These are phyloP conservation scores for Drosophila nikananu DNA, from an alignment of 1,140 invertebrate species.

Conservation along the genomic window DNA sequence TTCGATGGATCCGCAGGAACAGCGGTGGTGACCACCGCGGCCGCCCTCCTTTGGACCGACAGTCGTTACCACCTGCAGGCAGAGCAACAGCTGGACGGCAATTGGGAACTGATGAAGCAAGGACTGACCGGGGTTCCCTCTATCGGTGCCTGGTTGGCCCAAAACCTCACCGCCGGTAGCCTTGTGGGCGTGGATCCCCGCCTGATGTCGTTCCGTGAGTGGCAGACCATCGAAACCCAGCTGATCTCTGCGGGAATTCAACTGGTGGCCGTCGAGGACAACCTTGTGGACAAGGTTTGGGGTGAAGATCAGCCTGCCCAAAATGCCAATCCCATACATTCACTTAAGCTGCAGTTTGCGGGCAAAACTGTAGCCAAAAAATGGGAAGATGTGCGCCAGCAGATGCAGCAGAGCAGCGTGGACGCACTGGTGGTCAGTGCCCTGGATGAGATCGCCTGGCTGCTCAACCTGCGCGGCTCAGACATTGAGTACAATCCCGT, in stretches of 20 bases:
- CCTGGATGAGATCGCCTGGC: constrained; percentile 96
- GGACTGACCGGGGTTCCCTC: constrained; percentile 89
- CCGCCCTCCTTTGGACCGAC: constrained; percentile 98
- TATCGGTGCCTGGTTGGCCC: constrained; percentile 91
- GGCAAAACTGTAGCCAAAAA: constrained; percentile 90
- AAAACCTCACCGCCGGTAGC: constrained; percentile 90
- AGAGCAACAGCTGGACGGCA: constrained; percentile 87
- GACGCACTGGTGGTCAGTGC: constrained; percentile 92
- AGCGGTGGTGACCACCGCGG: constrained; percentile 92
- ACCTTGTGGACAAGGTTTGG: constrained; percentile 94
- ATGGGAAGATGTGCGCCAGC: constrained; percentile 88
- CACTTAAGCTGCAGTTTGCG: constrained; percentile 89
- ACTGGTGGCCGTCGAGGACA: constrained; percentile 90
- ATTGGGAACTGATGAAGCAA: constrained; percentile 91
- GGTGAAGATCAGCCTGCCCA: constrained; percentile 86
- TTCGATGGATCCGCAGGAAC: constrained; percentile 96
- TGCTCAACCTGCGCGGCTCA: constrained; percentile 96
- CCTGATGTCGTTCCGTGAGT: constrained; percentile 90
- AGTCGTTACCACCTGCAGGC: constrained; percentile 97
- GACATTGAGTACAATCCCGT: constrained; percentile 99
- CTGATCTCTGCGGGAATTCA: constrained; percentile 70
- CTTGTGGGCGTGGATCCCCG: constrained; percentile 93
- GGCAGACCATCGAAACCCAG: constrained; percentile 89
- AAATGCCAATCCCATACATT: constrained; percentile 88
- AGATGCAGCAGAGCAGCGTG: constrained; percentile 91